Percentiles rank a stretch among this genome's conserved stretches.
Conservation (phyloP, 1,140 invertebrate genomes). For the Cydia amplana region DNA sequence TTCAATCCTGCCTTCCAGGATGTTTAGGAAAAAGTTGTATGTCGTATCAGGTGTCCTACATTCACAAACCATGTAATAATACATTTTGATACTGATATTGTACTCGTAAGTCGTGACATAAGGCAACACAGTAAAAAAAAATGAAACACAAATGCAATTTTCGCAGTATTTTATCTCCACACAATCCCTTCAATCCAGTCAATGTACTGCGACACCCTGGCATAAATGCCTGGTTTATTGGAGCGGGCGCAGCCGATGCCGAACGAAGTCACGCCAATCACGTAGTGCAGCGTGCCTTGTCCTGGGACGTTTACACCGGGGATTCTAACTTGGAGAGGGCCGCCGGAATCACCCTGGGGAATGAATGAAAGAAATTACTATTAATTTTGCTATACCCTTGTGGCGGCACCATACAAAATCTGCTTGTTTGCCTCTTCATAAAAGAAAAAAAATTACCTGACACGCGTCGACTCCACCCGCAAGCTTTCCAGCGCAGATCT, state of each 20-base stretch:
- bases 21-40: too few species aligned
- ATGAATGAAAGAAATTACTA: background rate
- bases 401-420: too few species aligned
- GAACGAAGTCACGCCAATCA: conserved; percentile 76
- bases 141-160: background rate
- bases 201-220: conserved; percentile 76
- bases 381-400: too few species aligned
- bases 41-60: too few species aligned
- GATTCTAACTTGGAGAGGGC: conserved; percentile 48
- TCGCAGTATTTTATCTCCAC: conserved; percentile 50
- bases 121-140: too few species aligned
- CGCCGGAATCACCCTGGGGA: conserved; percentile 85
- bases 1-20: too few species aligned
- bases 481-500: conserved; percentile 48
- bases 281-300: conserved; percentile 54
- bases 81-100: too few species aligned
- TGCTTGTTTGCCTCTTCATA: too few species aligned
- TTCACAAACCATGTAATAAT: too few species aligned
- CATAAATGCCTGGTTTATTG: conserved; percentile 76
- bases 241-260: conserved; percentile 62
- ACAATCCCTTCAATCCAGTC: conserved; percentile 81
- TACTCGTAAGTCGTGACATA: too few species aligned
- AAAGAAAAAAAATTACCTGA: conserved; percentile 36
- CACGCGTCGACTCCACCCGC: conserved; percentile 46
- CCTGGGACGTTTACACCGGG: conserved; percentile 9